These are phyloP conservation scores for Cataglyphis cursor DNA, from an alignment of 2,888 invertebrate species.

Conservation along the genomic window DNA sequence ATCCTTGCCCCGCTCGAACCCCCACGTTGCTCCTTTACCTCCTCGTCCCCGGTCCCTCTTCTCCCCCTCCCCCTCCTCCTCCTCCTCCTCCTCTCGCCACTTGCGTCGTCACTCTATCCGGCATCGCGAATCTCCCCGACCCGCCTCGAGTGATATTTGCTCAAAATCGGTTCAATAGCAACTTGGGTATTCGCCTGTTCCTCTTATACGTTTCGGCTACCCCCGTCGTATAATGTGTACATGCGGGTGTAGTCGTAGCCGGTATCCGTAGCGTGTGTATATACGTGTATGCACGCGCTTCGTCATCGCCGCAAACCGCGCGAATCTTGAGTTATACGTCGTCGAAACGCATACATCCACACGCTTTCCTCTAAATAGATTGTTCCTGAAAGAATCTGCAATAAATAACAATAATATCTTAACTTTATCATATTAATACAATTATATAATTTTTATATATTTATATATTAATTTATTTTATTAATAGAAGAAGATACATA, in stretches of 20 bases:
- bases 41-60: conserved; percentile 51
- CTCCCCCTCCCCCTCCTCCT: conserved; percentile 25
- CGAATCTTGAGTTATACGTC: conserved; percentile 52
- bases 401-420: not conserved
- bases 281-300: conserved; percentile 29
- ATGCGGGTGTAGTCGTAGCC: conserved; percentile 21
- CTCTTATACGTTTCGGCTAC: conserved; percentile 84
- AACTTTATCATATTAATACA: not conserved
- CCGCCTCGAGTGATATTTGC: conserved; percentile 86
- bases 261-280: not conserved
- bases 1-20: conserved; percentile 29
- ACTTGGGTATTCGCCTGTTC: conserved; percentile 86
- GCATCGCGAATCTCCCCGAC: conserved; percentile 78
- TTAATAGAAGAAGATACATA: not conserved
- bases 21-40: conserved; percentile 61
- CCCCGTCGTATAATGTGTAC: conserved; percentile 69
- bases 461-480: not conserved
- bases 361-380: not conserved
- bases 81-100: conserved; percentile 59
- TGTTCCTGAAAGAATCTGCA: not conserved
- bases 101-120: conserved; percentile 63
- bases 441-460: not conserved
- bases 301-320: conserved; percentile 66
- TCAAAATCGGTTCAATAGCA: conserved; percentile 87
- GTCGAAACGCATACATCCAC: conserved; percentile 7